These are phyloP conservation scores for Brachyhypopomus gauderio DNA, from an alignment of 2,113 vertebrate species.

Conservation along the genomic window DNA sequence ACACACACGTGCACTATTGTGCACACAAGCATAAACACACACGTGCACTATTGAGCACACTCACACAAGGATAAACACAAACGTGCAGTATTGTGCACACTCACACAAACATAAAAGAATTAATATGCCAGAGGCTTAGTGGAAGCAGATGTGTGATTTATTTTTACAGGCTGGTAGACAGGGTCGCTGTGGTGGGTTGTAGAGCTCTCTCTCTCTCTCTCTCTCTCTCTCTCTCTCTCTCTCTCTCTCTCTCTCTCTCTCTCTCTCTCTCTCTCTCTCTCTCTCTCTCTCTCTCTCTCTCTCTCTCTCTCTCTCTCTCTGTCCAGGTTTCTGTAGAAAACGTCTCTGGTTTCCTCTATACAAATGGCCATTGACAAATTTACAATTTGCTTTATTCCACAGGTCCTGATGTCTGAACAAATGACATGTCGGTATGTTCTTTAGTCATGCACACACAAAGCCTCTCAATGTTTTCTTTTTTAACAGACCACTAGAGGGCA, in stretches of 20 bases:
- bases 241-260: slow-evolving; percentile 1
- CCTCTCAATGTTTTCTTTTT: too few relatives aligned
- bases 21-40: too few relatives aligned
- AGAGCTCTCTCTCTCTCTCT: slow-evolving; percentile 10
- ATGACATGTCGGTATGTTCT: not conserved
- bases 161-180: slow-evolving; percentile 57
- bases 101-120: slow-evolving; percentile 59
- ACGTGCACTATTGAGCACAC: too few relatives aligned
- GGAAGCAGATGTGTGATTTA: slow-evolving; percentile 62
- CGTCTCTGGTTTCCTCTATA: not conserved
- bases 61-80: slow-evolving; percentile 30
- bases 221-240: not conserved
- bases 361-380: not conserved
- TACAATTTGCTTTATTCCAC: not conserved
- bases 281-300: slow-evolving; percentile 1
- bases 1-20: too few relatives aligned
- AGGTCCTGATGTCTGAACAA: not conserved
- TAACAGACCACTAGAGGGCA: slow-evolving; percentile 1
- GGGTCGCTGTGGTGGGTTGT: slow-evolving; percentile 37
- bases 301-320: not conserved
- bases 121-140: slow-evolving; percentile 58
- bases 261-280: slow-evolving; percentile 4
- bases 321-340: not conserved
- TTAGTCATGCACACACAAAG: too few relatives aligned
- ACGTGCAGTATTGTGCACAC: slow-evolving; percentile 26